phyloP scores from a whole-genome alignment of 2,888 invertebrate species.

The Xylota segnis region DNA sequence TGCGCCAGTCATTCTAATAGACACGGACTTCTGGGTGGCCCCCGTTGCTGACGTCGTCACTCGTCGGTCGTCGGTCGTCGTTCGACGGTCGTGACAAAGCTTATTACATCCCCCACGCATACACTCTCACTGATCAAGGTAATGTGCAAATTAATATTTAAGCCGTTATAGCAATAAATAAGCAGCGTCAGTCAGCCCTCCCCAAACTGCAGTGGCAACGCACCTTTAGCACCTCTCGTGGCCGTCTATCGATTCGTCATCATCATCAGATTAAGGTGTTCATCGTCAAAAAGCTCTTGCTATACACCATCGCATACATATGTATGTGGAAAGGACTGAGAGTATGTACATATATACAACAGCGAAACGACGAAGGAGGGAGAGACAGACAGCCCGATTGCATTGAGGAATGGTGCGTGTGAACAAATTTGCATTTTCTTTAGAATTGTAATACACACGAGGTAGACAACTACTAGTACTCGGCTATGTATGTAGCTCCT shows the following conservation, averaged over 20 bases:
- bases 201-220: conserved; percentile 21
- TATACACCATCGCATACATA: background rate
- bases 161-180: conserved; percentile 60
- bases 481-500: conserved; percentile 29
- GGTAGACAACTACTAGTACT: conserved; percentile 34
- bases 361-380: conserved; percentile 1
- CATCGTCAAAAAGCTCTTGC: conserved; percentile 33
- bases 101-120: conserved; percentile 60
- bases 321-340: background rate
- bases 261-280: conserved; percentile 52
- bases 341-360: no score
- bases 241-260: conserved; percentile 34
- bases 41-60: conserved; percentile 24
- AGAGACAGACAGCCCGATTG: background rate
- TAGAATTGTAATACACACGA: conserved; percentile 54
- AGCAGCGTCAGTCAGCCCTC: conserved; percentile 33
- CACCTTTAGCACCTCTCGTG: conserved; percentile 31
- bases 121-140: conserved; percentile 60
- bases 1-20: conserved; percentile 18
- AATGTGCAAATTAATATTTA: conserved; percentile 63
- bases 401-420: conserved; percentile 60
- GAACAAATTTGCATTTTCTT: conserved; percentile 62
- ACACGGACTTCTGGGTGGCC: conserved; percentile 46
- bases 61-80: no score
- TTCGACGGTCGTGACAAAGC: conserved; percentile 56